A percentile compares a stretch with the other conserved stretches of the same genome.
phyloP scores from a whole-genome alignment of 2,113 vertebrate genomes.

The Malurus elegans region DNA sequence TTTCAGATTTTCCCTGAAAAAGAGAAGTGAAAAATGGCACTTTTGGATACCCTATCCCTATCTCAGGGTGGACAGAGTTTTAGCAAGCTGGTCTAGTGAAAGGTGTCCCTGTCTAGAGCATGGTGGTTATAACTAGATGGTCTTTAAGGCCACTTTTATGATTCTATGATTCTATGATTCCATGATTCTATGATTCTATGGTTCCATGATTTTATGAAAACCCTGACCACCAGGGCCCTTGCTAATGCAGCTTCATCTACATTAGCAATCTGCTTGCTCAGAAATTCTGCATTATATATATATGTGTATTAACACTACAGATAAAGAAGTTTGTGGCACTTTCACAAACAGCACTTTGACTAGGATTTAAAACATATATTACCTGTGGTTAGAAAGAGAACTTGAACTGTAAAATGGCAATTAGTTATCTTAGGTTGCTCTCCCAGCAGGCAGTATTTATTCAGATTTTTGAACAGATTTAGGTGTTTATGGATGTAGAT shows the following conservation, averaged over 20 bases:
- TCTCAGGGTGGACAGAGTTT: background rate
- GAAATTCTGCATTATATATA: background rate
- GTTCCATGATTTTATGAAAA: background rate
- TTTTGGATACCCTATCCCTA: background rate
- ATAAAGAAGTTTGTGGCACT: background rate
- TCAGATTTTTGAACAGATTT: background rate
- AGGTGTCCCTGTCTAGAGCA: background rate
- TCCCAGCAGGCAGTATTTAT: background rate
- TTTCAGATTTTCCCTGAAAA: background rate
- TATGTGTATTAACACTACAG: background rate
- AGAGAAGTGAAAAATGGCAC: background rate
- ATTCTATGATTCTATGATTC: background rate
- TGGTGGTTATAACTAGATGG: background rate
- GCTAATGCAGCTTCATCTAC: background rate
- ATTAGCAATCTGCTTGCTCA: background rate
- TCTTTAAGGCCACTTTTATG: background rate
- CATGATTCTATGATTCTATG: background rate
- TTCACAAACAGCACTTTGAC: background rate
- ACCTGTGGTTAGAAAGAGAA: background rate
- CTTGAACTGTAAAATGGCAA: background rate
- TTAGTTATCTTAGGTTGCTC: background rate
- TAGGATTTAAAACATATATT: background rate
- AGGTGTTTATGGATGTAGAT: background rate
- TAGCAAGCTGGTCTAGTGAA: background rate
- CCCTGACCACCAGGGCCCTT: background rate